Base-by-base conservation (phyloP, 1,140 invertebrate species). In the Caenorhabditis latens region DNA sequence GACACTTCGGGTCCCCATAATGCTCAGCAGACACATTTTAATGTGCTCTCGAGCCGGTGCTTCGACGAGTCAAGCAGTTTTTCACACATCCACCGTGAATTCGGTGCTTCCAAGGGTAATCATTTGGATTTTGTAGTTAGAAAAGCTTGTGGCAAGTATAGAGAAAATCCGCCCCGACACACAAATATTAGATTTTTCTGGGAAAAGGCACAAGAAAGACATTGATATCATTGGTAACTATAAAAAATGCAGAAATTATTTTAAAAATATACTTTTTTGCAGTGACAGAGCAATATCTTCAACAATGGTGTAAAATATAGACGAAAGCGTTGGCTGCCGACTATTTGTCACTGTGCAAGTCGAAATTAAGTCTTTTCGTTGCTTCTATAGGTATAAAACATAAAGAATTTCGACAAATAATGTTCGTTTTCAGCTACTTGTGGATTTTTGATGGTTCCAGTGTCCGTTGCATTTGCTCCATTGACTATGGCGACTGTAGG, bases 321-420 rank as follows among this genome's bases (percentile, higher is more conserved):
- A 86, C 90, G 8, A 83, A 71, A n/a, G 87, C 87, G 9, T 43
- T 91, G 19, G 53, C 88, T 7, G 75, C 86, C n/a, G 90, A 89
- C 21, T 90, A 90, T 85, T 53, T 89, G 13, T 84, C 90, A 85
- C 84, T 92, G 13, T 92, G 92, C 13, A 92, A 92, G 86, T 88
- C 90, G n/a, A 90, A 91, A 53, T 84, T 92, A 42, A 92, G 91
- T 24, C 79, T 90, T 61, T 90, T 99, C 85, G 97, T 99, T 55
- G 97, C 99, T 13, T 94, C 98, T 90, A 99, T 98, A n/a, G 85
- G 85, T 86, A 21, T 13, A 48, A n/a, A 82, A 40, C 32, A 32
- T 11, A n/a, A n/a, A n/a, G n/a, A n/a, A n/a, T 79, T 32, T 50
- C 21, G 2, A 32, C 32, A 32, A 42, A 85, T 53, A n/a, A 8